These are phyloP conservation scores for Origma solitaria DNA, from an alignment of 2,113 vertebrate species.

Conservation along the genomic window DNA sequence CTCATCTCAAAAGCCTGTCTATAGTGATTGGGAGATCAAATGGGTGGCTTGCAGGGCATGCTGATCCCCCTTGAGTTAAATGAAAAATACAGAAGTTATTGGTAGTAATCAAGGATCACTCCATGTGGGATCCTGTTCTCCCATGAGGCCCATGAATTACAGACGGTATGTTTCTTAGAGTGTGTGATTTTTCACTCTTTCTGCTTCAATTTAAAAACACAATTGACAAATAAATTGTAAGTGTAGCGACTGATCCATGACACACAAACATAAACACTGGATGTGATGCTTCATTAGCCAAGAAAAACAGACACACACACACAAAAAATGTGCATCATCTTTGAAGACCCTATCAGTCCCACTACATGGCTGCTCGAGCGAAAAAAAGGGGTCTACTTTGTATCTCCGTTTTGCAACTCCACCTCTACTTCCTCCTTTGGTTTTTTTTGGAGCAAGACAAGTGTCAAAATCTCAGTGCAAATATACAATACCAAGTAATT, in stretches of 20 bases:
- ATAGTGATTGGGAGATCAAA: not conserved
- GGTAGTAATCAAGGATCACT: not conserved
- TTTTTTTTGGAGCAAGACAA: not conserved
- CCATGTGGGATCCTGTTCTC: not conserved
- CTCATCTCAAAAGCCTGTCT: not conserved
- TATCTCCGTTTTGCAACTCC: not conserved
- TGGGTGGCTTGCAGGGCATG: not conserved
- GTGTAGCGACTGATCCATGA: not conserved
- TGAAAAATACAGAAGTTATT: not conserved
- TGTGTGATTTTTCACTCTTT: not conserved
- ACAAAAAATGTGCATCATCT: not conserved
- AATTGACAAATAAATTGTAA: not conserved
- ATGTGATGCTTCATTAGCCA: not conserved
- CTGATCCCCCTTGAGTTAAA: not conserved
- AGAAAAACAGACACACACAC: not conserved
- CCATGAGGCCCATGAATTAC: fast-evolving
- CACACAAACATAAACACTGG: not conserved
- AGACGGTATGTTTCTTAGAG: not conserved
- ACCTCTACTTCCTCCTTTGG: not conserved
- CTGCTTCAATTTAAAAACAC: not conserved
- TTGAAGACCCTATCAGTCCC: not conserved
- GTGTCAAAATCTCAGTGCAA: not conserved
- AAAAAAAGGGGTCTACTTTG: not conserved
- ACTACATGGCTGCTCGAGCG: not conserved
- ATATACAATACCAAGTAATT: not conserved